Conservation (phyloP, 2,888 invertebrate genomes). For the Biston betularia region DNA sequence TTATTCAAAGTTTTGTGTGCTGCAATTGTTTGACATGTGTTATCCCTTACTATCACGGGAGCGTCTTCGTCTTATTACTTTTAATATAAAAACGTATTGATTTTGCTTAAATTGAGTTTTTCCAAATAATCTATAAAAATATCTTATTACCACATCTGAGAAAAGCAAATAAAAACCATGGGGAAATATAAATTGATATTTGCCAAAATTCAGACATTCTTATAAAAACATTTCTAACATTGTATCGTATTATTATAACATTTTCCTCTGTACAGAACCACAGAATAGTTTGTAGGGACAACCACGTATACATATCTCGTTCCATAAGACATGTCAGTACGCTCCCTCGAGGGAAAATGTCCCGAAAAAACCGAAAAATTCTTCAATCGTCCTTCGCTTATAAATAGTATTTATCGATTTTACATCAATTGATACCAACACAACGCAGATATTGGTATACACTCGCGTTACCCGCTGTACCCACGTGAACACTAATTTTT, state of each 20-base stretch:
- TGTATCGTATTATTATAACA: neutral
- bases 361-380: neutral
- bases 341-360: constrained; percentile 4
- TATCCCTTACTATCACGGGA: too few species aligned
- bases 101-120: too few species aligned
- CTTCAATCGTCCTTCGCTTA: constrained; percentile 1
- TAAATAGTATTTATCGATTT: neutral
- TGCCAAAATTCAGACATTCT: neutral
- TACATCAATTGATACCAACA: neutral
- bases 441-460: neutral
- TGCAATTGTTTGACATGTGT: too few species aligned
- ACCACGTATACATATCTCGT: constrained; percentile 4
- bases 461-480: too few species aligned
- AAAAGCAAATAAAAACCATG: too few species aligned
- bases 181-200: neutral
- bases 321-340: constrained; percentile 9
- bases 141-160: too few species aligned
- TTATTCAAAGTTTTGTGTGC: too few species aligned
- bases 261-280: neutral
- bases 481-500: too few species aligned
- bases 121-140: too few species aligned
- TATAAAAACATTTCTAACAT: neutral
- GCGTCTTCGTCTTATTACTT: too few species aligned
- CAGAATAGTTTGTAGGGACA: constrained; percentile 1
- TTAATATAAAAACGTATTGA: too few species aligned